Base-by-base conservation (phyloP, 1,140 invertebrate genomes). In the Calliopsis andreniformis region DNA sequence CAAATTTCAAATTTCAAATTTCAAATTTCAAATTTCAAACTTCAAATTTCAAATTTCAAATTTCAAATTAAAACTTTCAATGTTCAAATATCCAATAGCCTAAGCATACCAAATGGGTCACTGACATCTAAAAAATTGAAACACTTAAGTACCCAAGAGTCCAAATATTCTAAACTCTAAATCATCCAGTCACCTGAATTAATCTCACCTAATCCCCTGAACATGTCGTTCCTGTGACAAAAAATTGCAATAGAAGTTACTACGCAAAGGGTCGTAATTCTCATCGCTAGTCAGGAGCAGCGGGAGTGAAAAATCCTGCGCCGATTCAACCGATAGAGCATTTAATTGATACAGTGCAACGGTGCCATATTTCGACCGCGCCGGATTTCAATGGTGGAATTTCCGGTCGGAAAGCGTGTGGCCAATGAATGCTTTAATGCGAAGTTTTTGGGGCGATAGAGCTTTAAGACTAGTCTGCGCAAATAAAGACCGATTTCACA, bases 301-400 rank as follows among this genome's bases (percentile, higher is more conserved):
- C 23, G 3, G 47, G 32, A 45, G 30, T 45, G 49, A 78, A 78
- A 83, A 71, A 66, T 58, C 16, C 62, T 30, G 42, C 53, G 43
- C 35, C 61, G 64, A 78, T 69, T 12, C 67, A 51, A 14, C 47
- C 78, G 72, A 83, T 80, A 42, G 76, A 62, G 69, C 81, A 72
- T 63, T 80, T 80, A 80, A 84, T 83, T 83, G 82, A 76, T 69
- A 77, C 75, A 72, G 56, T 25, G 47, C 35, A 68, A 49, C 71
- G 55, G 61, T 53, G 43, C 55, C 43, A 61, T 70, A 71, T 72
- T 81, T 82, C 67, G 73, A 18, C 39, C 66, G 7, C 32, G 23
- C 25, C 23, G 61, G 49, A 81, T 82, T 82, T 82, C 73, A 81
- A 81, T 80, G 79, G 67, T 28, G 73, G 62, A 67, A 78, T 78